Conservation (phyloP, 2,888 invertebrate species). For the Drosophila maculinotata region DNA sequence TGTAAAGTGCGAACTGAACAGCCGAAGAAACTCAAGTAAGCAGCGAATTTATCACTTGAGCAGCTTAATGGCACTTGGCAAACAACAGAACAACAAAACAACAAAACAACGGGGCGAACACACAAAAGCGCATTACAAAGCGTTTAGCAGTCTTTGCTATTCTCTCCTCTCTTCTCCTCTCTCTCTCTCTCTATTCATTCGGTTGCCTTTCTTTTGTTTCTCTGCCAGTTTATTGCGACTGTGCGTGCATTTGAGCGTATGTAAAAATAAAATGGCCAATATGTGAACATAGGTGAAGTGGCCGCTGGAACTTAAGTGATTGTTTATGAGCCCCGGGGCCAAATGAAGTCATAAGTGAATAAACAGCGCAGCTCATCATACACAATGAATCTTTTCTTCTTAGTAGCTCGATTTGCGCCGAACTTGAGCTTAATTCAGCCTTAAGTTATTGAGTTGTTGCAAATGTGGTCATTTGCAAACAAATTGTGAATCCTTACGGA, state of each 20-base stretch:
- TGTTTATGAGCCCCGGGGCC: slow-evolving; percentile 35
- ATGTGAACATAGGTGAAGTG: slow-evolving; percentile 13
- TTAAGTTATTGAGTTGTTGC: not conserved
- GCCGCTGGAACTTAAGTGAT: slow-evolving; percentile 33
- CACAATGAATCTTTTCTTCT: slow-evolving; percentile 13
- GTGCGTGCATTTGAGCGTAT: slow-evolving; percentile 44
- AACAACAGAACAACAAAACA: slow-evolving; percentile 46
- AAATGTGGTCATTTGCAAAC: too few species aligned
- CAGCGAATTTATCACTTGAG: slow-evolving; percentile 77
- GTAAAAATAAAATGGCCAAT: slow-evolving; percentile 38
- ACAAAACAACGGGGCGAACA: slow-evolving; percentile 41
- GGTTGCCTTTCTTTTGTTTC: slow-evolving; percentile 35
- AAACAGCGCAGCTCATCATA: slow-evolving; percentile 20
- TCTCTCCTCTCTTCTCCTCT: too few species aligned
- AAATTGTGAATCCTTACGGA: too few species aligned
- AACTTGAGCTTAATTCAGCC: not conserved
- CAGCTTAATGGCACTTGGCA: slow-evolving; percentile 75
- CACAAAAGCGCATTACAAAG: slow-evolving; percentile 76
- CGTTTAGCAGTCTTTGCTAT: slow-evolving; percentile 63
- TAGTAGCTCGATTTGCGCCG: not conserved
- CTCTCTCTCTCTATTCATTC: slow-evolving; percentile 21
- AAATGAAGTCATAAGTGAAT: slow-evolving; percentile 56
- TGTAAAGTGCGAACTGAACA: slow-evolving; percentile 36
- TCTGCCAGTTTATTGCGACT: slow-evolving; percentile 19
- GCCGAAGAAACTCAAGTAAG: slow-evolving; percentile 45